These are phyloP conservation scores for Mantis religiosa DNA, from an alignment of 2,888 invertebrate genomes.

Conservation along the genomic window DNA sequence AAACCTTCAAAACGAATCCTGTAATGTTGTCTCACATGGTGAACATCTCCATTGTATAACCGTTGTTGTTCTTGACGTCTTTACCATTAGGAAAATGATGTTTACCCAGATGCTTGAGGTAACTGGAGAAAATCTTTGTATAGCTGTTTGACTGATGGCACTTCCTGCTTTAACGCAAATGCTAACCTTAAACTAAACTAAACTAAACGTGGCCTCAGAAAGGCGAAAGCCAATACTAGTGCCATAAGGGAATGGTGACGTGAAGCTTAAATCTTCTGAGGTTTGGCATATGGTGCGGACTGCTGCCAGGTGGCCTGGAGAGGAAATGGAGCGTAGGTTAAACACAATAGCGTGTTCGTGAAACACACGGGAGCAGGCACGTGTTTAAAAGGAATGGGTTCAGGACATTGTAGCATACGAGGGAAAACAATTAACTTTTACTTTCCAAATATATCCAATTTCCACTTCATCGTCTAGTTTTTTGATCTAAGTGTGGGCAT, in stretches of 20 bases:
- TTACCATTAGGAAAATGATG: too few species aligned
- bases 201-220: neutral
- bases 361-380: neutral
- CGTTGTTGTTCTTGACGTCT: too few species aligned
- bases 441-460: too few species aligned
- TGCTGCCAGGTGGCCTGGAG: neutral
- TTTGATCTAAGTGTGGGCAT: too few species aligned
- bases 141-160: neutral
- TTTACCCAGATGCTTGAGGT: neutral
- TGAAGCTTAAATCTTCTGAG: neutral
- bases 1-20: too few species aligned
- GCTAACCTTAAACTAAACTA: neutral
- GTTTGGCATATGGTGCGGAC: neutral
- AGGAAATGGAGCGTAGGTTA: neutral
- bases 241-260: neutral
- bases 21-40: too few species aligned
- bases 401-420: neutral
- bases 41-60: too few species aligned
- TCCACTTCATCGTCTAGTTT: too few species aligned
- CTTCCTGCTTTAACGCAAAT: neutral
- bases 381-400: neutral
- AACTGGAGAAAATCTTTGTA: neutral
- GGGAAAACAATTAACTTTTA: neutral
- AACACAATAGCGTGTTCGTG: neutral
- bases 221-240: neutral